Percentiles rank a stretch among this genome's conserved stretches.
These are phyloP conservation scores for Sciaenops ocellatus DNA, from an alignment of 2,797 vertebrate genomes.

Conservation along the genomic window DNA sequence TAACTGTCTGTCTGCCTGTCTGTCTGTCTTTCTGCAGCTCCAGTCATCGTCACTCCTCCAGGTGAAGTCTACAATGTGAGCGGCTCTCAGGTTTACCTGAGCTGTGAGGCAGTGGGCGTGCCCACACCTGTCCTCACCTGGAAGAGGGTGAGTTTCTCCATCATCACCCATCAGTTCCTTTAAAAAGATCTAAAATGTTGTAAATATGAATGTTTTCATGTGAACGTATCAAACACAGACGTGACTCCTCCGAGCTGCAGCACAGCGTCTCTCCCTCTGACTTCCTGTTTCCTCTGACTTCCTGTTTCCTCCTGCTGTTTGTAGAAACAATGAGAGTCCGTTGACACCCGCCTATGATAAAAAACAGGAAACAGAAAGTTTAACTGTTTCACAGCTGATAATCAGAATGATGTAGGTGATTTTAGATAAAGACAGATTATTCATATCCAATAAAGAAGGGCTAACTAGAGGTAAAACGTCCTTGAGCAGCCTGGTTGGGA, in stretches of 20 bases:
- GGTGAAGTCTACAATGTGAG: slow-evolving; percentile 93
- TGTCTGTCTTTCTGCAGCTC: slow-evolving; percentile 78
- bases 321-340: slow-evolving; percentile 23
- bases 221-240: neutral
- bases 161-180: neutral
- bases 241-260: neutral
- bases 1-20: neutral
- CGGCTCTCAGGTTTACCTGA: slow-evolving; percentile 93
- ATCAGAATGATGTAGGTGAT: no score
- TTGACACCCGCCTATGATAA: neutral
- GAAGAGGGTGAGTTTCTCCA: slow-evolving; percentile 88
- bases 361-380: slow-evolving; percentile 12
- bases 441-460: no score
- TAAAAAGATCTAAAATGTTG: no score
- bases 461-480: no score
- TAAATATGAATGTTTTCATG: neutral
- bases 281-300: slow-evolving; percentile 5
- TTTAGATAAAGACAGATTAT: no score
- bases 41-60: slow-evolving; percentile 91
- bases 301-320: slow-evolving; percentile 39
- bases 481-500: no score
- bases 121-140: slow-evolving; percentile 94
- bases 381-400: neutral
- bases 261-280: neutral
- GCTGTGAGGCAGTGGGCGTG: slow-evolving; percentile 93